Conservation (phyloP, 2,797 vertebrate genomes). For the Rhinichthys osculus region DNA sequence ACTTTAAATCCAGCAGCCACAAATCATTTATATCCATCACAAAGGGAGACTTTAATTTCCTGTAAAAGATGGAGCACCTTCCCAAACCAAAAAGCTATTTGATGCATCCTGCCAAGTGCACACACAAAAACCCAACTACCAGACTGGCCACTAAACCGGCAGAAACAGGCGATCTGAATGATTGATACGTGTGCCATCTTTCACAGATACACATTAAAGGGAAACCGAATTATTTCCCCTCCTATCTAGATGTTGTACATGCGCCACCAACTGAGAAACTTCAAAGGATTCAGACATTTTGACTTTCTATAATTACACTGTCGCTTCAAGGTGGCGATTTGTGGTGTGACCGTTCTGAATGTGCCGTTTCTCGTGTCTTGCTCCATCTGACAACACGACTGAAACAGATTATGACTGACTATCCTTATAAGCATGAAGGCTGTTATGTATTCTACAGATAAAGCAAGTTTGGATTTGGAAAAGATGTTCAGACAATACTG, state of each 20-base stretch:
- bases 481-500: not conserved
- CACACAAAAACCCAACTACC: constrained; percentile 16
- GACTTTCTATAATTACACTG: constrained; percentile 45
- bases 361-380: not conserved
- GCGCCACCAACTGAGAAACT: constrained; percentile 27
- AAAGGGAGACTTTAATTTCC: constrained; percentile 73
- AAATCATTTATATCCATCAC: constrained; percentile 57
- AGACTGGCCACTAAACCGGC: constrained; percentile 31
- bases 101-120: constrained; percentile 13
- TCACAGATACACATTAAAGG: constrained; percentile 21
- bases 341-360: constrained; percentile 35
- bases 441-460: not conserved
- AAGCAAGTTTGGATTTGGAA: not conserved
- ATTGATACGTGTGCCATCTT: constrained; percentile 34
- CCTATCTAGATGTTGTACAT: constrained; percentile 23
- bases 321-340: constrained; percentile 35
- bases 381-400: constrained; percentile 9
- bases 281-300: constrained; percentile 48
- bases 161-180: constrained; percentile 10
- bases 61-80: constrained; percentile 56
- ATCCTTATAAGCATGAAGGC: not conserved
- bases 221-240: not conserved
- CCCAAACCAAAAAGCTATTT: constrained; percentile 40
- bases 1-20: constrained; percentile 40
- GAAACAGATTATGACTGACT: constrained; percentile 1